Percentiles rank a stretch among this genome's conserved stretches.
Evolutionary conservation across 1,140 invertebrate genomes (phyloP).

Genomic region (Mya arenaria): DNA sequence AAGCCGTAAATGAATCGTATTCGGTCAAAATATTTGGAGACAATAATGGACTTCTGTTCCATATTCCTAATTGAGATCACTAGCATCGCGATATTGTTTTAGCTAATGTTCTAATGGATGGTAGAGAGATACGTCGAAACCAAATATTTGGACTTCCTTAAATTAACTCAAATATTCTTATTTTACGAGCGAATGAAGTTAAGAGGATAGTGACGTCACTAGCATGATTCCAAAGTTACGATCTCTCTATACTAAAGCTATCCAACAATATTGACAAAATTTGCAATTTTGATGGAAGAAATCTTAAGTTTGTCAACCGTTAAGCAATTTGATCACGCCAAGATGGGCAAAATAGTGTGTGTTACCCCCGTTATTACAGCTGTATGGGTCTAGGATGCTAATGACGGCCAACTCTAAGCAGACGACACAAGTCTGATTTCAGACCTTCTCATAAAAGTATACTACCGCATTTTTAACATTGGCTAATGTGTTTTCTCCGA

Average conservation of each 20-base stretch:
- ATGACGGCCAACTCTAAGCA: too few species aligned
- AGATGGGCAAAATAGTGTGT: background rate
- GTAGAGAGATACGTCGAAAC: slow-evolving; percentile 18
- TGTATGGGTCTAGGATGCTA: too few species aligned
- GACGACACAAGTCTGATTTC: too few species aligned
- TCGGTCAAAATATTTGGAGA: background rate
- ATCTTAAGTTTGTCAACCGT: background rate
- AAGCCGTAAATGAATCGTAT: background rate
- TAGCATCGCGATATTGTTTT: background rate
- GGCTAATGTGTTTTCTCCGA: too few species aligned
- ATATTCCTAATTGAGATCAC: background rate
- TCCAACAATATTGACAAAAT: slow-evolving; percentile 11
- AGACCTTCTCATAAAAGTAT: too few species aligned
- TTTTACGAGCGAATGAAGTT: slow-evolving; percentile 31
- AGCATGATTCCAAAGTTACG: background rate
- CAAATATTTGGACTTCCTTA: slow-evolving; percentile 51
- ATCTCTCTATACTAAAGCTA: background rate
- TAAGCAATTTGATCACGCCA: background rate
- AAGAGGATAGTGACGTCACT: slow-evolving; percentile 30
- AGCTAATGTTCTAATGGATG: background rate
- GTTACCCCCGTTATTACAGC: background rate
- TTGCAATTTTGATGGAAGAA: slow-evolving; percentile 8
- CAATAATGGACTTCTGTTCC: background rate
- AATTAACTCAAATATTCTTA: background rate
- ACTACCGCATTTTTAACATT: too few species aligned